Percentiles rank a stretch among this genome's conserved stretches.
Evolutionary conservation across 2,888 invertebrate species (phyloP).

Genomic region (Cantharis rustica): DNA sequence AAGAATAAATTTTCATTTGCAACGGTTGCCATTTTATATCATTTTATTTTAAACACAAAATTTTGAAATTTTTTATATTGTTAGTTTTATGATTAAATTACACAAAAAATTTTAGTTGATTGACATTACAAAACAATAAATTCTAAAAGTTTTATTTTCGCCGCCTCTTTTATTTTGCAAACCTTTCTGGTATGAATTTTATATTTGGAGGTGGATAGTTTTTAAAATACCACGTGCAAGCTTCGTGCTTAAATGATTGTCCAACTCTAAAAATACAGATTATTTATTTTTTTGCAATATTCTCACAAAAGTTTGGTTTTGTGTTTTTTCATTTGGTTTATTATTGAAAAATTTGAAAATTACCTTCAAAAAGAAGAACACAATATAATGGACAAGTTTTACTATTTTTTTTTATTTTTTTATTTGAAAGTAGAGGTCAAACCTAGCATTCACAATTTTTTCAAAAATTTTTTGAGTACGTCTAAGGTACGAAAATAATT

Average conservation of each 20-base stretch:
- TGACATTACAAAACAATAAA: constrained; percentile 15
- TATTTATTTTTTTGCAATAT: background rate
- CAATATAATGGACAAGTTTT: too few species aligned
- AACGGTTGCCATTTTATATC: constrained; percentile 50
- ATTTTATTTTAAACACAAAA: constrained; percentile 9
- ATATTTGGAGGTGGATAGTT: constrained; percentile 60
- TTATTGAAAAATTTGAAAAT: too few species aligned
- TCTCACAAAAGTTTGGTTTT: background rate
- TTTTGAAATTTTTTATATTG: constrained; percentile 9
- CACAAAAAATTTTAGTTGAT: constrained; percentile 15
- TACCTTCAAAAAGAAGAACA: too few species aligned
- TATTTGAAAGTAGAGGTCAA: too few species aligned
- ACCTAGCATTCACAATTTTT: too few species aligned
- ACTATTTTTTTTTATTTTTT: too few species aligned
- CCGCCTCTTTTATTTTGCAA: constrained; percentile 20
- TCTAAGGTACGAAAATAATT: too few species aligned
- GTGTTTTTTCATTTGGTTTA: background rate
- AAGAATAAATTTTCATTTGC: constrained; percentile 65
- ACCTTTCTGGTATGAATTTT: constrained; percentile 36
- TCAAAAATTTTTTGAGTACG: too few species aligned
- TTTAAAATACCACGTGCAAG: constrained; percentile 63
- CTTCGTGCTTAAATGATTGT: constrained; percentile 60
- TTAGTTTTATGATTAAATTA: background rate
- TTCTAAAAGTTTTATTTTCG: background rate
- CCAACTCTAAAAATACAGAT: constrained; percentile 57